These are phyloP conservation scores for Lepidostoma basale DNA, from an alignment of 1,140 invertebrate species.

Conservation along the genomic window DNA sequence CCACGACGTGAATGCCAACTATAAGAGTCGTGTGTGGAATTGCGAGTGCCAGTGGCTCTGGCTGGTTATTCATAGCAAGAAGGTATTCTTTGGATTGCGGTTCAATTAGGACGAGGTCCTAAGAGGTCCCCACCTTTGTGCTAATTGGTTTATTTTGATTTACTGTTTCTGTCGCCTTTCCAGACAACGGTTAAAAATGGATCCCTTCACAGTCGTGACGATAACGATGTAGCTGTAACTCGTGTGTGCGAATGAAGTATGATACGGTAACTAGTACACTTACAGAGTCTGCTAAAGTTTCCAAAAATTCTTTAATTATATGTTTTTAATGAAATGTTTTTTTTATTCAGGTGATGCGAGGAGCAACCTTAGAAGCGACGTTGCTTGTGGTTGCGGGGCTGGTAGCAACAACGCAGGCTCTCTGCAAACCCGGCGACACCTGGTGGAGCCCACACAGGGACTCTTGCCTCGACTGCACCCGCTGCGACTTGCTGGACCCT, in stretches of 20 bases:
- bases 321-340: background rate
- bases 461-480: constrained; percentile 66
- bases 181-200: too few relatives aligned
- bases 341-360: constrained; percentile 44
- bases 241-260: background rate
- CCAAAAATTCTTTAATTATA: background rate
- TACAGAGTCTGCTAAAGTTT: background rate
- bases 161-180: background rate
- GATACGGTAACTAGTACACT: background rate
- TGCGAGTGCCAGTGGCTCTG: background rate
- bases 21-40: constrained; percentile 48
- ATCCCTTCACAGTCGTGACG: background rate
- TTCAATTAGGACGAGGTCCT: background rate
- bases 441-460: constrained; percentile 64
- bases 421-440: constrained; percentile 60
- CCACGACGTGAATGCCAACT: constrained; percentile 13
- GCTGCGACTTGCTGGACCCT: constrained; percentile 61
- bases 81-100: background rate
- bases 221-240: constrained; percentile 8
- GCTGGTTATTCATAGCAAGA: background rate
- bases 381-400: constrained; percentile 49
- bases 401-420: constrained; percentile 49
- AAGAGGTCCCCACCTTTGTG: background rate
- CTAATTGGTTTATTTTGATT: background rate
- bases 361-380: constrained; percentile 40